Evolutionary conservation across 1,140 invertebrate genomes (phyloP), one percentile per base, ranked within the genome.

Genomic region (Dufourea novaeangliae): DNA sequence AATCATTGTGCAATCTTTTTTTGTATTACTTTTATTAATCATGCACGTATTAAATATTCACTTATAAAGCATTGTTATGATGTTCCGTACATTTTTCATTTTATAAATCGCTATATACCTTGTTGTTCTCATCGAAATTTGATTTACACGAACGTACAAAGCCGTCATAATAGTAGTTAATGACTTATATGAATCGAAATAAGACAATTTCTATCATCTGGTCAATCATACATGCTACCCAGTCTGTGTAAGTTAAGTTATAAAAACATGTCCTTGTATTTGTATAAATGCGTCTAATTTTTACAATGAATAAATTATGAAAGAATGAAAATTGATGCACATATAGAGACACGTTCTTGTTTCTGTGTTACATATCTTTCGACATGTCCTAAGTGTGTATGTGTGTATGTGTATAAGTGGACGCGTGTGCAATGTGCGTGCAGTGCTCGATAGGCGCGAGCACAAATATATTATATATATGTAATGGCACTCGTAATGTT

Each of bases 401-500:
- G 39, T 25, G 68, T 59, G 50, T 70, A n/a, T 68, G n/a, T 68
- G 25, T 75, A n/a, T n/a, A 22, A 5, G 64, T 25, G 12, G 12
- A 7, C 27, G 37, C 44, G 2, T 63, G 14, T n/a, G 17, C 17
- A 27, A n/a, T 29, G 27, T 12, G 10, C 20, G 44, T 14, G 41
- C 41, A 1, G 32, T 6, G 22, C 22, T 69, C n/a, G 22, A 57
- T 66, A 73, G 54, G 54, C 41, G 7, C 34, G 11, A 68, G 39
- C 52, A 50, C 27, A 67, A 32, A 74, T 54, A 72, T 72, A 52
- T 22, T 34, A 46, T 50, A 62, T 50, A 62, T 63, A 52, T 66
- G 29, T 69, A 75, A 75, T 75, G 63, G 64, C 64, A 75, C 64
- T 75, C 64, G 73, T 68, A 75, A 75, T 75, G 73, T 69, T 75